phyloP scores from a whole-genome alignment of 2,888 invertebrate genomes.

The Keiferia lycopersicella region DNA sequence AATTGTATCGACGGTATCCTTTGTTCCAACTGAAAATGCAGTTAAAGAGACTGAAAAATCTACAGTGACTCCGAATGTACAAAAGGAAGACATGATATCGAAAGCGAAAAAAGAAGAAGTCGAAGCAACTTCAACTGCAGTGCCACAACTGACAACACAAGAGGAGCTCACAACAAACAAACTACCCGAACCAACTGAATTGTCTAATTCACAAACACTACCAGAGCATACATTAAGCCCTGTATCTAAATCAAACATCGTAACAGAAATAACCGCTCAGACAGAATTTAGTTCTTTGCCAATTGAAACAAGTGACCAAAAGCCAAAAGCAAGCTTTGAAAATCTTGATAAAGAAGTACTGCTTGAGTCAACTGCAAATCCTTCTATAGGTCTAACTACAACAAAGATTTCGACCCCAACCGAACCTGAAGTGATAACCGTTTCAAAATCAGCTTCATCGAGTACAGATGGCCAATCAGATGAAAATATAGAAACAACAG shows the following conservation, averaged over 20 bases:
- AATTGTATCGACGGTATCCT: constrained; percentile 28
- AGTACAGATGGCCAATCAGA: constrained; percentile 48
- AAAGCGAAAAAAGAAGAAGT: background rate
- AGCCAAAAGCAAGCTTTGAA: constrained; percentile 62
- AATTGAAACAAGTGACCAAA: constrained; percentile 72
- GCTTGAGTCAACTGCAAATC: constrained; percentile 47
- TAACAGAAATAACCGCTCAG: constrained; percentile 66
- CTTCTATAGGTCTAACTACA: constrained; percentile 40
- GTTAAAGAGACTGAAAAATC: constrained; percentile 36
- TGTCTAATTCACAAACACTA: constrained; percentile 39
- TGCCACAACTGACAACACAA: constrained; percentile 2
- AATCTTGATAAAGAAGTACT: constrained; percentile 52
- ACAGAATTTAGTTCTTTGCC: constrained; percentile 72
- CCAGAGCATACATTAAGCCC: constrained; percentile 53
- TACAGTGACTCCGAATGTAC: constrained; percentile 28
- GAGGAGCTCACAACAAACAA: constrained; percentile 32
- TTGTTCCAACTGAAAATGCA: constrained; percentile 28
- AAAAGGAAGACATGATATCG: too few species aligned
- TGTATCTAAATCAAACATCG: constrained; percentile 54
- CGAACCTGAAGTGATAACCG: constrained; percentile 52
- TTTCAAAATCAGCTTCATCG: constrained; percentile 44
- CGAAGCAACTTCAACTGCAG: background rate
- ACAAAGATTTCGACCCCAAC: constrained; percentile 44
- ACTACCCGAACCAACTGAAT: constrained; percentile 34
- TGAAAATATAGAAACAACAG: constrained; percentile 68